Evolutionary conservation across 2,888 invertebrate species (phyloP), one percentile per base, ranked within the genome.

Genomic region (Ectemnius continuus): DNA sequence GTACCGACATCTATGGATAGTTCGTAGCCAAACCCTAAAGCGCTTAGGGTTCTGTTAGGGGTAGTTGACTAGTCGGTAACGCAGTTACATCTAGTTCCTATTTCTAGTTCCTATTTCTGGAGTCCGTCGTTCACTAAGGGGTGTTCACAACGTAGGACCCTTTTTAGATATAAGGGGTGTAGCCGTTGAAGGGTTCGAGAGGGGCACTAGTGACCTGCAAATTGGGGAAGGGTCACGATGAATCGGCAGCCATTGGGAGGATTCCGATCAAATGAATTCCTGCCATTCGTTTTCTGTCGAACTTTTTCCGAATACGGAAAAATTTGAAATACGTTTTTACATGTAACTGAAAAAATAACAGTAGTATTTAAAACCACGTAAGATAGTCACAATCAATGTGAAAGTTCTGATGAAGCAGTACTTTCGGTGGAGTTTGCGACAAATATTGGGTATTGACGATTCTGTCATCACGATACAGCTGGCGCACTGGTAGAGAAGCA

Each of bases 1-100:
- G 76, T 81, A 73, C 76, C 75, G 88, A 83, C 88, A 88, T 88
- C 89, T 89, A 80, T 73, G 82, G 78, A 81, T 75, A 74, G 70
- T 61, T 67, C 48, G 14, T 63, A 64, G 60, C 60, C 67, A 75
- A 75, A 76, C 69, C 73, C 79, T 70, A 61, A 62, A 48, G 11
- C 48, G 11, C 36, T 58, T 11, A 46, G 69, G 46, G 58, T 62
- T 56, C 60, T 18, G 28, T 63, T 6, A 36, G 61, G 68, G 52
- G 52, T 52, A 52, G 52, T 14, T 52, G 52, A 6, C 63, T 76
- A 67, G 89, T 88, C 89, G 89, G 87, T 88, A 89, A 86, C 78
- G 84, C 82, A 89, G 89, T 71, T 20, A 61, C 52, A 57, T 69
- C 77, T 84, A 78, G 82, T 84, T 65, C 68, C 80, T 82, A 80